These are phyloP conservation scores for Amphimallon solstitiale DNA, from an alignment of 2,888 invertebrate genomes.

Conservation along the genomic window DNA sequence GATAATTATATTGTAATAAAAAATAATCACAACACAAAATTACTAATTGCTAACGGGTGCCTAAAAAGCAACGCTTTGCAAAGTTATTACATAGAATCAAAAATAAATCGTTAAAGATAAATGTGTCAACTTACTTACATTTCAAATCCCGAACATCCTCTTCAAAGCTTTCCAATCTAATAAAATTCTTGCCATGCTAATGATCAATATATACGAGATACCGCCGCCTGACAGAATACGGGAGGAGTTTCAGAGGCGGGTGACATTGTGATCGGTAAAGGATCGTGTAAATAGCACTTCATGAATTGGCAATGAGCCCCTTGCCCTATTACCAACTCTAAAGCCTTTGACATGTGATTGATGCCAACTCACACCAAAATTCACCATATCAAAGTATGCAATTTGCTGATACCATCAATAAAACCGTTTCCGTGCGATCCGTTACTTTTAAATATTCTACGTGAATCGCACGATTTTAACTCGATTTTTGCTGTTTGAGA, in stretches of 20 bases:
- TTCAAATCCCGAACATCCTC: neutral
- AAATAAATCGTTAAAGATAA: no score
- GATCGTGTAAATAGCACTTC: conserved; percentile 20
- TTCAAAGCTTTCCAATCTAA: neutral
- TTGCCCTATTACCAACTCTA: neutral
- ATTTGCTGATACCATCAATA: no score
- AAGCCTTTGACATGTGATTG: conserved; percentile 16
- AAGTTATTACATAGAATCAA: no score
- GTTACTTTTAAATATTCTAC: no score
- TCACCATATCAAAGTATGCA: no score
- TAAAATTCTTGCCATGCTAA: neutral
- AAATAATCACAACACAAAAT: no score
- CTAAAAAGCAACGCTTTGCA: no score
- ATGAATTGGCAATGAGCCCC: conserved; percentile 20
- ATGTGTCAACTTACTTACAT: neutral
- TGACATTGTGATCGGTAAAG: conserved; percentile 6
- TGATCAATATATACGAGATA: neutral
- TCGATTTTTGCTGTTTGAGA: no score
- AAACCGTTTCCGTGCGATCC: no score
- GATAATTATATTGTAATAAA: no score
- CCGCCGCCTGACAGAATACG: neutral
- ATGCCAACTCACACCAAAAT: neutral
- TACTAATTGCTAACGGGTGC: no score
- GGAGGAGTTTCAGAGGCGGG: neutral
- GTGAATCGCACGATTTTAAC: no score